phyloP scores from a whole-genome alignment of 2,797 vertebrate genomes.

The Myioborus miniatus region DNA sequence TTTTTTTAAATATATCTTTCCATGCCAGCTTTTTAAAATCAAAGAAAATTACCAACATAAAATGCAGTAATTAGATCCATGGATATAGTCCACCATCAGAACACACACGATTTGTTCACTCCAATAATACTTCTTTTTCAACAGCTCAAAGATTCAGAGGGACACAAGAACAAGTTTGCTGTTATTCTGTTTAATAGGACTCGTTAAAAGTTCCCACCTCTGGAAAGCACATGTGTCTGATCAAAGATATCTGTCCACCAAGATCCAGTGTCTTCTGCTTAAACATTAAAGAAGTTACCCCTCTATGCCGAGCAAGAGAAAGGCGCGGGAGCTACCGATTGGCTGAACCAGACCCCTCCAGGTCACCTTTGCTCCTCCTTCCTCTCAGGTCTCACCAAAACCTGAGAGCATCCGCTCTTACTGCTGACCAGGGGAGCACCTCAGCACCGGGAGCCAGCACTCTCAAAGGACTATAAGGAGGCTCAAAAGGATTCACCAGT shows the following conservation, averaged over 20 bases:
- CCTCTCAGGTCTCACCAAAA: background rate
- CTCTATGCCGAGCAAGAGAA: background rate
- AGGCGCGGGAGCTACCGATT: conserved; percentile 21
- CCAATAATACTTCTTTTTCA: background rate
- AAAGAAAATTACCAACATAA: background rate
- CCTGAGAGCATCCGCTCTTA: background rate
- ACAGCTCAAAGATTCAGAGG: background rate
- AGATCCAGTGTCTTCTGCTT: background rate
- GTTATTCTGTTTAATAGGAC: background rate
- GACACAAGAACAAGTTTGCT: background rate
- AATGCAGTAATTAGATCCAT: background rate
- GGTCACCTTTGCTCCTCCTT: conserved; percentile 21
- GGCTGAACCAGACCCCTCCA: conserved; percentile 25
- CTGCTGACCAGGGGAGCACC: background rate
- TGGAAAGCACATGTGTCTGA: background rate
- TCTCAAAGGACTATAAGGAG: background rate
- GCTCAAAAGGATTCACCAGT: background rate
- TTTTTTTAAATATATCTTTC: background rate
- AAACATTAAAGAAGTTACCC: conserved; percentile 33
- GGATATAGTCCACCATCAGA: background rate
- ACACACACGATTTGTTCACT: background rate
- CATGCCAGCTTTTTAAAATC: background rate
- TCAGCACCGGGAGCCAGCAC: background rate
- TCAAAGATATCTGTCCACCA: background rate
- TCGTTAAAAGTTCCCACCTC: background rate